Evolutionary conservation across 30 jellyfish, hydroid and myxozoan species (phyloP).

Genomic region (Aurelia aurita complex sp. Pacific): DNA sequence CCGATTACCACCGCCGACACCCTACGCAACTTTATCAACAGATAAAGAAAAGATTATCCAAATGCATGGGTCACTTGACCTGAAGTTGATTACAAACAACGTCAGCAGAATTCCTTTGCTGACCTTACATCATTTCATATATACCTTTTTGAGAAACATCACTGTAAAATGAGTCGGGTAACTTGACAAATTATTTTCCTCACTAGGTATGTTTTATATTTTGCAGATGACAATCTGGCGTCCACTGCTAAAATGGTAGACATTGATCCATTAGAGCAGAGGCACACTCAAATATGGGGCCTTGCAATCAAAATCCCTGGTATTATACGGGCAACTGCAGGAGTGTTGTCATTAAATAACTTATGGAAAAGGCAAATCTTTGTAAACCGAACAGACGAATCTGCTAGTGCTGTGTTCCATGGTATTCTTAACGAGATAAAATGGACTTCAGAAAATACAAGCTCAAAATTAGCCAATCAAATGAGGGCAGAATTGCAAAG

Average conservation of each 20-base stretch:
- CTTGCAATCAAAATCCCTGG: constrained; percentile 24
- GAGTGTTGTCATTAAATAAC: constrained; percentile 21
- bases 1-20: too few species aligned
- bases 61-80: too few species aligned
- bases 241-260: constrained; percentile 50
- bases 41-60: too few species aligned
- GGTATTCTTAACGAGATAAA: constrained; percentile 20
- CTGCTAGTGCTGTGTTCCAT: constrained; percentile 18
- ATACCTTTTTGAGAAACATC: too few species aligned
- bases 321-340: constrained; percentile 12
- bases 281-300: constrained; percentile 55
- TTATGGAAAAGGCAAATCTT: constrained; percentile 25
- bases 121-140: too few species aligned
- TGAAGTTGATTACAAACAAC: too few species aligned
- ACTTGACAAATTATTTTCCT: too few species aligned
- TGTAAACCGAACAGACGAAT: neutral
- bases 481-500: constrained; percentile 6
- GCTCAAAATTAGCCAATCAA: constrained; percentile 14
- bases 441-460: neutral
- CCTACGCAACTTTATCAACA: too few species aligned
- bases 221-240: constrained; percentile 2
- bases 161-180: too few species aligned
- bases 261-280: constrained; percentile 51
- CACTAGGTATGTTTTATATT: neutral
- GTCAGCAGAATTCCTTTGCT: too few species aligned